A percentile compares a stretch with the other conserved stretches of the same genome.
These are phyloP conservation scores for Centropyge bicolor DNA, from an alignment of 2,797 vertebrate species.

Conservation along the genomic window DNA sequence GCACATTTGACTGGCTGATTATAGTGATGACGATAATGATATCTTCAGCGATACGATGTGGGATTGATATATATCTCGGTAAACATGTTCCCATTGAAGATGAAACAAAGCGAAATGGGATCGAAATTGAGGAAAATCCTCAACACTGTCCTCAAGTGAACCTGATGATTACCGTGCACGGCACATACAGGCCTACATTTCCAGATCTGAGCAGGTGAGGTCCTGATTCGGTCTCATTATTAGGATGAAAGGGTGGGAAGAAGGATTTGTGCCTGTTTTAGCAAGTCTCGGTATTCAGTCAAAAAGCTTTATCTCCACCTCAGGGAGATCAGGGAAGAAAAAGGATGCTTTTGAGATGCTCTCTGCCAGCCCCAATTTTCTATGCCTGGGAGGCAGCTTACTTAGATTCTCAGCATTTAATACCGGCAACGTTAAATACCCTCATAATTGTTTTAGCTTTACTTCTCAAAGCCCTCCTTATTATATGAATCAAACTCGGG, in stretches of 20 bases:
- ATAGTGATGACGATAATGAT: slow-evolving; percentile 73
- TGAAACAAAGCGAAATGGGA: slow-evolving; percentile 62
- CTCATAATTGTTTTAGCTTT: slow-evolving; percentile 78
- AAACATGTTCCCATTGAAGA: slow-evolving; percentile 66
- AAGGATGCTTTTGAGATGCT: slow-evolving; percentile 71
- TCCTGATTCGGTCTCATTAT: slow-evolving; percentile 73
- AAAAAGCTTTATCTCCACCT: slow-evolving; percentile 75
- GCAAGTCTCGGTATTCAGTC: slow-evolving; percentile 76
- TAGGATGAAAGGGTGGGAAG: slow-evolving; percentile 74
- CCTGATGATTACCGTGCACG: slow-evolving; percentile 55
- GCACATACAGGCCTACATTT: slow-evolving; percentile 35
- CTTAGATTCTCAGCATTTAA: slow-evolving; percentile 70
- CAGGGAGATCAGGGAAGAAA: slow-evolving; percentile 73
- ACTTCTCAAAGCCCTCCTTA: slow-evolving; percentile 66
- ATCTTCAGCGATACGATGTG: slow-evolving; percentile 58
- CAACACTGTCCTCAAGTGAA: slow-evolving; percentile 69
- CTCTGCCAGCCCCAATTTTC: slow-evolving; percentile 73
- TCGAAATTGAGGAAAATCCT: slow-evolving; percentile 71
- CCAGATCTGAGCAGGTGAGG: slow-evolving; percentile 70
- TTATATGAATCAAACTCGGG: slow-evolving; percentile 68
- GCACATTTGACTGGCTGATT: slow-evolving; percentile 69
- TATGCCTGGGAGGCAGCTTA: slow-evolving; percentile 78
- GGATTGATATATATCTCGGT: slow-evolving; percentile 63
- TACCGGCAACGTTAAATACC: slow-evolving; percentile 69
- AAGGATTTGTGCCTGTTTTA: slow-evolving; percentile 79